Evolutionary conservation across 2,888 invertebrate genomes (phyloP).

Genomic region (Tachina lurida): DNA sequence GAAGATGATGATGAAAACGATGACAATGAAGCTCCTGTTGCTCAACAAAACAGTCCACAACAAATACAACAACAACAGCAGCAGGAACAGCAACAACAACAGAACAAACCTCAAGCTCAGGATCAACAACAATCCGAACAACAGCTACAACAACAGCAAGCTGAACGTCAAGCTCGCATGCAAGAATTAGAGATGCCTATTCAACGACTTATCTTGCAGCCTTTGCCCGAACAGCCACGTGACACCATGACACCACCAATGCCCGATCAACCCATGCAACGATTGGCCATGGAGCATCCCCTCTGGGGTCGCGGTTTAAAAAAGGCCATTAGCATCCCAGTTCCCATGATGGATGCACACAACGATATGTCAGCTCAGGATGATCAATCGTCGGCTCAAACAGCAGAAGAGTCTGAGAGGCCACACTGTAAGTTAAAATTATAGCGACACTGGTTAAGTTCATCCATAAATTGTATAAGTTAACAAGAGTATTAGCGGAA

Average conservation of each 20-base stretch:
- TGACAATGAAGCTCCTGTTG: constrained; percentile 48
- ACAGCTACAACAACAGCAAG: constrained; percentile 79
- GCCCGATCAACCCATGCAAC: constrained; percentile 80
- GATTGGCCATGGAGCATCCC: constrained; percentile 81
- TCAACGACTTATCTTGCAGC: constrained; percentile 80
- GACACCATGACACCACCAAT: constrained; percentile 82
- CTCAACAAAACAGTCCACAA: constrained; percentile 45
- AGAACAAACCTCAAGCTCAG: constrained; percentile 73
- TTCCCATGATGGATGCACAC: constrained; percentile 85
- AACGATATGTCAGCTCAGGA: constrained; percentile 80
- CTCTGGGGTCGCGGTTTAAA: constrained; percentile 83
- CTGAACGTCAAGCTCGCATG: constrained; percentile 75
- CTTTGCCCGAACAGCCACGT: constrained; percentile 81
- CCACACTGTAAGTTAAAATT: constrained; percentile 88
- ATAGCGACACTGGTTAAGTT: neutral
- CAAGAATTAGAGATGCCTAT: constrained; percentile 63
- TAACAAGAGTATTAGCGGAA: too few species aligned
- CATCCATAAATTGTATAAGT: neutral
- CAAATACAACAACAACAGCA: constrained; percentile 56
- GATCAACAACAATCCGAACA: constrained; percentile 74
- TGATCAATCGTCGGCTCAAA: constrained; percentile 81
- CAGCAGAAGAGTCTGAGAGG: constrained; percentile 84
- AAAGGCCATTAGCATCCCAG: constrained; percentile 84
- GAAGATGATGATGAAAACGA: constrained; percentile 78
- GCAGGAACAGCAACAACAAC: constrained; percentile 54